phyloP scores from a whole-genome alignment of 2,888 invertebrate genomes.

The Desoria tigrina region DNA sequence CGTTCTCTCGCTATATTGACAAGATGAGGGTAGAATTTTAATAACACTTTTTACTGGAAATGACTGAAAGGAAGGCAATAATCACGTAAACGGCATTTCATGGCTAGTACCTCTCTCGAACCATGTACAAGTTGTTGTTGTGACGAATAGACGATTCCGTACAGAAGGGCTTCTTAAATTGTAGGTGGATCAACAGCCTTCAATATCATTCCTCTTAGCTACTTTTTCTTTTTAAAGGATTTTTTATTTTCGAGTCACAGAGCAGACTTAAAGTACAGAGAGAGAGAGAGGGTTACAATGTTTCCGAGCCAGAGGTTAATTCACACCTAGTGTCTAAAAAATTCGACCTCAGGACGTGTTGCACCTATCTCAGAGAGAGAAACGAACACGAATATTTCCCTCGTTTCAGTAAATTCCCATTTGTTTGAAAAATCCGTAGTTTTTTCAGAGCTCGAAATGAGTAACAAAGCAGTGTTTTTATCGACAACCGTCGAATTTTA shows the following conservation, averaged over 20 bases:
- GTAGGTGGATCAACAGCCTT: conserved; percentile 9
- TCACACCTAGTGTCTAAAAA: conserved; percentile 53
- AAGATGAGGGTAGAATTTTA: conserved; percentile 51
- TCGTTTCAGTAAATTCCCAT: conserved; percentile 36
- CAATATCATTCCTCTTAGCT: conserved; percentile 4
- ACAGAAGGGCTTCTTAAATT: not conserved
- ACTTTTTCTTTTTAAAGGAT: too few species aligned
- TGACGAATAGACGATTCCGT: not conserved
- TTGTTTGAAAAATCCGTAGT: conserved; percentile 34
- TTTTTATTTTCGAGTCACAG: conserved; percentile 2
- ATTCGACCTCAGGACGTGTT: conserved; percentile 25
- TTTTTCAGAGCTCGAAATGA: not conserved
- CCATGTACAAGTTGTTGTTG: not conserved
- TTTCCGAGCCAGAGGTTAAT: conserved; percentile 32
- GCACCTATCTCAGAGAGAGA: not conserved
- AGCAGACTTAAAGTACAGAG: not conserved
- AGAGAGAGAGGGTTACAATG: too few species aligned
- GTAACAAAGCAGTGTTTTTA: conserved; percentile 8
- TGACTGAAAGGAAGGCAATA: conserved; percentile 46
- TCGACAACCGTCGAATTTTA: conserved; percentile 42
- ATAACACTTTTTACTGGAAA: conserved; percentile 49
- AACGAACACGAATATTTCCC: conserved; percentile 25
- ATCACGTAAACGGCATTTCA: conserved; percentile 47
- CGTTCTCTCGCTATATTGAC: conserved; percentile 48
- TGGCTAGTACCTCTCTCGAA: conserved; percentile 16